Evolutionary conservation across 2,888 invertebrate species (phyloP).

Genomic region (Rhorus exstirpatorius): DNA sequence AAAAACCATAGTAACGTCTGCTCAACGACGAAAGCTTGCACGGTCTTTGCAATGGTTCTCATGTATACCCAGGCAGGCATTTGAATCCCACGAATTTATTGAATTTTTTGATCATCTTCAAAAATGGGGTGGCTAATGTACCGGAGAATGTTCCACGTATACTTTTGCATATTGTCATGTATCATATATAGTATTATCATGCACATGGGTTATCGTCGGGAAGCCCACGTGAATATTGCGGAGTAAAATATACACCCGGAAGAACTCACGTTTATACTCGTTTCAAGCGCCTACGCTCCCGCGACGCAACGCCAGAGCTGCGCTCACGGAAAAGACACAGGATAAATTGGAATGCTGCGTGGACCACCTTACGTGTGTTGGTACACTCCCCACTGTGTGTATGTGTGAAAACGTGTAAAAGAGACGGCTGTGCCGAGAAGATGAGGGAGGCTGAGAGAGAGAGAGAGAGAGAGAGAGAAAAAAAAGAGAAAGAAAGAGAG

Average conservation of each 20-base stretch:
- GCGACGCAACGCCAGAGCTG: not conserved
- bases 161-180: no score
- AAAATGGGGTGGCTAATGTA: no score
- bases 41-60: no score
- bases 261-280: constrained; percentile 23
- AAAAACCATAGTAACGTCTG: no score
- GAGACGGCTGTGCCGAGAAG: constrained; percentile 22
- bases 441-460: constrained; percentile 54
- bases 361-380: constrained; percentile 20
- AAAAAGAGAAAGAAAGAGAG: constrained; percentile 58
- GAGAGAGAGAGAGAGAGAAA: constrained; percentile 45
- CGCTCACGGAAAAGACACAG: constrained; percentile 45
- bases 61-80: no score
- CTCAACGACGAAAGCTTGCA: no score
- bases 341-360: constrained; percentile 60
- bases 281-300: constrained; percentile 39
- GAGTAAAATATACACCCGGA: constrained; percentile 37
- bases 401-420: constrained; percentile 29
- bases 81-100: no score
- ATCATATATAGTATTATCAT: constrained; percentile 2
- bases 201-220: constrained; percentile 1
- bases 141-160: no score
- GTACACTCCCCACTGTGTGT: not conserved
- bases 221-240: constrained; percentile 43
- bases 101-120: no score